Conservation (phyloP, 2,113 vertebrate species). For the Gymnobelideus leadbeateri region DNA sequence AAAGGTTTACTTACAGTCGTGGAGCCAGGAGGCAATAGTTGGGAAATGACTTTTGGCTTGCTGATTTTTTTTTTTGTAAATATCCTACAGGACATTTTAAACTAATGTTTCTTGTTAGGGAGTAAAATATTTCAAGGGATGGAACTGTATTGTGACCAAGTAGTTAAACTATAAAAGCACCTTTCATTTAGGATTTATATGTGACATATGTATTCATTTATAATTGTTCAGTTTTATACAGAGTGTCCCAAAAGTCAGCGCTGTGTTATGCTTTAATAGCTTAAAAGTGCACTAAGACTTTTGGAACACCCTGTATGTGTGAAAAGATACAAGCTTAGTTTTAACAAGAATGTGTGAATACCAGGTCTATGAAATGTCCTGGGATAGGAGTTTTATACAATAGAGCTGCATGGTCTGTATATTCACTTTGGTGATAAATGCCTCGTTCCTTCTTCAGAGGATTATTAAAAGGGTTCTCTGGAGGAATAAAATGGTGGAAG, state of each 20-base stretch:
- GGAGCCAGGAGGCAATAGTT: slow-evolving; percentile 24
- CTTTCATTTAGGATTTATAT: slow-evolving; percentile 64
- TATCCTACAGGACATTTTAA: slow-evolving; percentile 4
- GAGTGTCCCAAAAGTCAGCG: not conserved
- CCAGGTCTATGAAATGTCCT: slow-evolving; percentile 68
- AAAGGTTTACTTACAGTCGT: slow-evolving; percentile 68
- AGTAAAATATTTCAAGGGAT: slow-evolving; percentile 59
- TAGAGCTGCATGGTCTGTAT: slow-evolving; percentile 80
- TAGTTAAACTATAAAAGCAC: slow-evolving; percentile 55
- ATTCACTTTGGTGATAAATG: slow-evolving; percentile 88
- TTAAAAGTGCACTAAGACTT: slow-evolving; percentile 3
- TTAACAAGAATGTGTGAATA: slow-evolving; percentile 70
- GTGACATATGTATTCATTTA: slow-evolving; percentile 72
- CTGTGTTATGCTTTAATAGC: not conserved
- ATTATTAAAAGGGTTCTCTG: slow-evolving; percentile 88
- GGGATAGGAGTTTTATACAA: slow-evolving; percentile 74
- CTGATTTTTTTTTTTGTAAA: slow-evolving; percentile 48
- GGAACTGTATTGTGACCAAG: slow-evolving; percentile 38
- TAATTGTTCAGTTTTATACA: slow-evolving; percentile 37
- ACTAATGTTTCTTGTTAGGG: slow-evolving; percentile 9
- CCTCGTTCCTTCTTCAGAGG: slow-evolving; percentile 85
- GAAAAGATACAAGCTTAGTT: slow-evolving; percentile 34
- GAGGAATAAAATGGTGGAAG: slow-evolving; percentile 90
- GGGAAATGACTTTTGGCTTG: slow-evolving; percentile 59
- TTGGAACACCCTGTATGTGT: slow-evolving; percentile 41